Conservation (phyloP, 2,113 vertebrate genomes). For the Corythoichthys haematopterus region DNA sequence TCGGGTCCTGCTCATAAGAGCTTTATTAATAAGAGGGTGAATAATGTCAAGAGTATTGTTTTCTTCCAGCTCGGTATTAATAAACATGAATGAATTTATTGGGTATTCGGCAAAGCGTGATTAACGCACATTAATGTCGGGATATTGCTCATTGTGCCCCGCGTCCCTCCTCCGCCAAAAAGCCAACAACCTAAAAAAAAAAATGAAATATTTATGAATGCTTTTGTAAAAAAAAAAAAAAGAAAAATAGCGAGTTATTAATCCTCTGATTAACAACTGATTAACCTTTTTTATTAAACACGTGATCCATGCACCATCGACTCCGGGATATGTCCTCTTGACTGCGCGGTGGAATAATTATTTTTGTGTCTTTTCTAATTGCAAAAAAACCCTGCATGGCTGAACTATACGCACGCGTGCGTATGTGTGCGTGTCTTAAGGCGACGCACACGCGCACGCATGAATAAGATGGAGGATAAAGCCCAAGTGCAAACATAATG, state of each 20-base stretch:
- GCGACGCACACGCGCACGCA: constrained; percentile 41
- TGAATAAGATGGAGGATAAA: constrained; percentile 48
- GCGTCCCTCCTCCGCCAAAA: constrained; percentile 42
- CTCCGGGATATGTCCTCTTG: constrained; percentile 72
- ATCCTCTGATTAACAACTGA: constrained; percentile 81
- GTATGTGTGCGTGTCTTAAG: constrained; percentile 36
- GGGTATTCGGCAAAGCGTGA: constrained; percentile 77
- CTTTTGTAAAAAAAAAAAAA: constrained; percentile 71
- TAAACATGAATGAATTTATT: constrained; percentile 82
- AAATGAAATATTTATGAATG: constrained; percentile 81
- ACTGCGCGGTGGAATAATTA: constrained; percentile 75
- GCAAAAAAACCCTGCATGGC: constrained; percentile 67
- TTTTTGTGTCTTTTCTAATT: constrained; percentile 79
- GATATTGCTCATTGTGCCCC: constrained; percentile 69
- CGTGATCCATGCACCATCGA: constrained; percentile 75
- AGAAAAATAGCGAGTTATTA: constrained; percentile 82
- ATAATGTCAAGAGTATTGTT: constrained; percentile 79
- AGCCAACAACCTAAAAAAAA: constrained; percentile 34
- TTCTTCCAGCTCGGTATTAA: constrained; percentile 79
- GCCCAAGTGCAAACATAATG: constrained; percentile 43
- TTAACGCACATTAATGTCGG: constrained; percentile 76
- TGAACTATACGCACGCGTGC: constrained; percentile 62
- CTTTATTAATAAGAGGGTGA: constrained; percentile 74
- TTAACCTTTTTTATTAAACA: constrained; percentile 81
- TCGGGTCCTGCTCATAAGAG: constrained; percentile 64